phyloP scores from a whole-genome alignment of 2,113 vertebrate genomes.

The Meleagris gallopavo region DNA sequence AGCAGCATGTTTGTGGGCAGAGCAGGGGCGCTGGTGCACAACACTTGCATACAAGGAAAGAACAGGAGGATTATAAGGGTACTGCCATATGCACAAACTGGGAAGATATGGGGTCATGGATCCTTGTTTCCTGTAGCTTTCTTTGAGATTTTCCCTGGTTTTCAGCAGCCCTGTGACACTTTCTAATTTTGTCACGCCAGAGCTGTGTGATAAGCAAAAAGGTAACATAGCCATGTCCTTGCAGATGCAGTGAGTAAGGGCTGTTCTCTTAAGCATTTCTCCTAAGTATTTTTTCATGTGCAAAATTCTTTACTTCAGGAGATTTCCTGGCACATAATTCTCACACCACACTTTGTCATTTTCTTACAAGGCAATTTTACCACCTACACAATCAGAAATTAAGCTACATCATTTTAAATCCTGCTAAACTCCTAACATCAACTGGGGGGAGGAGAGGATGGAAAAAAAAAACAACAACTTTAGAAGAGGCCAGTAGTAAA shows the following conservation, averaged over 20 bases:
- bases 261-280: not conserved
- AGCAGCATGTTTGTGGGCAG: not conserved
- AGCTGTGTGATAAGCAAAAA: not conserved
- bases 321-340: not conserved
- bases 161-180: not conserved
- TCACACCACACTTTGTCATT: not conserved
- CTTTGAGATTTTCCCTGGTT: not conserved
- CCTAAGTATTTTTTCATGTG: not conserved
- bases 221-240: accelerated
- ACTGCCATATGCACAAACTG: not conserved
- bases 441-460: too few species aligned
- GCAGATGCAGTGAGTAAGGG: not conserved
- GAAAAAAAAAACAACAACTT: not conserved
- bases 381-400: not conserved
- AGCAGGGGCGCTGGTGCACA: accelerated
- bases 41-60: accelerated
- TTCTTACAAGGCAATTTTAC: not conserved
- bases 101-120: accelerated
- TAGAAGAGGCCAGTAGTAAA: not conserved
- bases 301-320: not conserved
- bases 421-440: not conserved
- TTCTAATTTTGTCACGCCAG: accelerated
- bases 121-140: not conserved
- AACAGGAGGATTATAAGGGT: accelerated
- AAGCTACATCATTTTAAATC: not conserved